phyloP scores from a whole-genome alignment of 2,888 invertebrate species.

The Paralinhomoeus sp. region DNA sequence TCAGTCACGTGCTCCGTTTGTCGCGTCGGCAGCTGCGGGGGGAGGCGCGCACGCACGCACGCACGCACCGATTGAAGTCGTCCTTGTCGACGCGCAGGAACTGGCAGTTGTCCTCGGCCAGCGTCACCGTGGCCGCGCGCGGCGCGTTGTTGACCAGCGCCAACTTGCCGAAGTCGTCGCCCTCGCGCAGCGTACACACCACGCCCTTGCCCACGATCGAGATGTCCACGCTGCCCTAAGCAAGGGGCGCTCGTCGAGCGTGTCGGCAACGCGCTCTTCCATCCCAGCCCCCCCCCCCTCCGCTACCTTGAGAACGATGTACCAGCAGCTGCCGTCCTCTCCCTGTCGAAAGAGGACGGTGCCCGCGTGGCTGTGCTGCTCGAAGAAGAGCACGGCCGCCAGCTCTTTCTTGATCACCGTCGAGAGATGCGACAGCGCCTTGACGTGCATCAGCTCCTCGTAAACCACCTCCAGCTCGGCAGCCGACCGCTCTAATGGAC shows the following conservation, averaged over 20 bases:
- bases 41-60: too few species aligned
- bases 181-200: slow-evolving; percentile 54
- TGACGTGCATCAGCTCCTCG: slow-evolving; percentile 55
- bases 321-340: slow-evolving; percentile 60
- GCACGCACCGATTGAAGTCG: slow-evolving; percentile 44
- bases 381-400: slow-evolving; percentile 52
- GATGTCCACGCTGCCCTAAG: slow-evolving; percentile 50
- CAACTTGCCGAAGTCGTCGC: slow-evolving; percentile 65
- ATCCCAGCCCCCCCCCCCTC: too few species aligned
- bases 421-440: slow-evolving; percentile 53
- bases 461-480: slow-evolving; percentile 58
- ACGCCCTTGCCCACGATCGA: slow-evolving; percentile 60
- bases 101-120: slow-evolving; percentile 57
- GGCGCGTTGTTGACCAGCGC: slow-evolving; percentile 62
- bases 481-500: slow-evolving; percentile 47
- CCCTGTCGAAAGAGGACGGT: slow-evolving; percentile 42
- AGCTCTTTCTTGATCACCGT: slow-evolving; percentile 51
- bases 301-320: slow-evolving; percentile 45
- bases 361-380: slow-evolving; percentile 50
- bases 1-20: too few species aligned
- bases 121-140: slow-evolving; percentile 55
- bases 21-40: too few species aligned
- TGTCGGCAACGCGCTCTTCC: too few species aligned
- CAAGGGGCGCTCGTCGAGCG: too few species aligned
- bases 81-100: slow-evolving; percentile 60